Percentiles rank a stretch among this genome's conserved stretches.
Evolutionary conservation across 1,140 invertebrate genomes (phyloP).

Genomic region (Monomorium pharaonis): DNA sequence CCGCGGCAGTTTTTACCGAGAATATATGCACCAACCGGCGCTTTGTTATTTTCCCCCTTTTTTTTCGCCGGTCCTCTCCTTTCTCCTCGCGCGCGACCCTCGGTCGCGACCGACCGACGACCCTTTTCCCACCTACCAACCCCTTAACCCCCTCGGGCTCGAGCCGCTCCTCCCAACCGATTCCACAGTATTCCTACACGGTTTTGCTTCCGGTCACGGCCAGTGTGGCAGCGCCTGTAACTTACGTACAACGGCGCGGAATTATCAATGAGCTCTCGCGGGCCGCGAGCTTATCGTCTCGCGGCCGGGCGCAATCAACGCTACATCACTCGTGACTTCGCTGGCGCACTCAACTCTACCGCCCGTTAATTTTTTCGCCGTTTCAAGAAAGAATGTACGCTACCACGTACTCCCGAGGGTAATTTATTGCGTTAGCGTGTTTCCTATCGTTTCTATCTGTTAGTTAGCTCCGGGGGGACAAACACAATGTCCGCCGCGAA

Average conservation of each 20-base stretch:
- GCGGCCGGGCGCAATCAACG: constrained; percentile 37
- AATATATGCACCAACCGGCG: constrained; percentile 77
- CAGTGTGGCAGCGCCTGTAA: constrained; percentile 37
- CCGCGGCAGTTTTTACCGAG: constrained; percentile 73
- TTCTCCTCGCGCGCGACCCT: constrained; percentile 34
- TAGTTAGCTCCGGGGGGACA: constrained; percentile 53
- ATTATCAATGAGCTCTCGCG: constrained; percentile 68
- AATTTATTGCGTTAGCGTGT: constrained; percentile 64
- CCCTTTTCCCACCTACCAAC: constrained; percentile 61
- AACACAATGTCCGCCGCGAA: constrained; percentile 30
- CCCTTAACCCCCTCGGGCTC: constrained; percentile 18
- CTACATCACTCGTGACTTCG: constrained; percentile 29
- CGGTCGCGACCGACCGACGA: constrained; percentile 52
- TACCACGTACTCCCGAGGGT: constrained; percentile 26
- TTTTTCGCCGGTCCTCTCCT: constrained; percentile 62
- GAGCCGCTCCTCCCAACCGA: constrained; percentile 20
- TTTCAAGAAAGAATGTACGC: constrained; percentile 25
- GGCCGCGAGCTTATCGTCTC: constrained; percentile 57
- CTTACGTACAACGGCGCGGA: constrained; percentile 61
- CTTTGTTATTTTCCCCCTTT: constrained; percentile 75
- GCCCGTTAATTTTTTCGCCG: constrained; percentile 31
- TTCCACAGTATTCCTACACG: constrained; percentile 24
- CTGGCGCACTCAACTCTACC: neutral
- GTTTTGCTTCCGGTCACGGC: constrained; percentile 50
- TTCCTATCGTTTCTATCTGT: constrained; percentile 60